phyloP scores from a whole-genome alignment of 2,113 vertebrate genomes.

The Amphiprion percula region DNA sequence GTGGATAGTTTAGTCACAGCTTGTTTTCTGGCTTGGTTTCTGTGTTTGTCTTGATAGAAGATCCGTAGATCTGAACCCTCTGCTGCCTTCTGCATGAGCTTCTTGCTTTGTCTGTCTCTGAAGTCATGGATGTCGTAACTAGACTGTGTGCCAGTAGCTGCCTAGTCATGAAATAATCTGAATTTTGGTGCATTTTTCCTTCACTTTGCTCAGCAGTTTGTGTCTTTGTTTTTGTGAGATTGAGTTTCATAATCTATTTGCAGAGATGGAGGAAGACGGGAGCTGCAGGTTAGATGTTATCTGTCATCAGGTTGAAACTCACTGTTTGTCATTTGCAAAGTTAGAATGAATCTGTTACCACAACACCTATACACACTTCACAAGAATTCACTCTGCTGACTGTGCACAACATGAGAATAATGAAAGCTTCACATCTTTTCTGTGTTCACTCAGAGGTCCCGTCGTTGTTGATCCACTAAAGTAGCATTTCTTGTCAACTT shows the following conservation, averaged over 20 bases:
- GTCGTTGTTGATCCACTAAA: no score
- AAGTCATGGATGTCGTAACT: neutral
- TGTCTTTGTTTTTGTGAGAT: neutral
- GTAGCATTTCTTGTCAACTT: no score
- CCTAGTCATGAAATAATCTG: neutral
- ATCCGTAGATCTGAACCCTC: neutral
- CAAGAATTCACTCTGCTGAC: neutral
- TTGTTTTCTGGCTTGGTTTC: constrained; percentile 15
- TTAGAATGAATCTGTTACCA: neutral
- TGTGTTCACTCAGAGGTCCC: no score
- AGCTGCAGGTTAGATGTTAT: constrained; percentile 25
- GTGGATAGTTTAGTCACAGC: constrained; percentile 2
- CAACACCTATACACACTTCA: neutral
- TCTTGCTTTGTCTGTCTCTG: constrained; percentile 19
- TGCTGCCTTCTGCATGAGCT: constrained; percentile 57
- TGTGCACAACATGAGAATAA: no score
- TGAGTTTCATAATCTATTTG: neutral
- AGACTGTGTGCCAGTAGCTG: no score
- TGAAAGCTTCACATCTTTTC: no score
- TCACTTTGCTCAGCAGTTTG: neutral
- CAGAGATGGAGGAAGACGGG: neutral
- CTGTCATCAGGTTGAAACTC: neutral
- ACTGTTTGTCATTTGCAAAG: neutral
- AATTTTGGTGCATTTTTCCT: neutral
- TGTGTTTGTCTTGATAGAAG: neutral